A percentile compares a stretch with the other conserved stretches of the same genome.
These are phyloP conservation scores for Gallinago nigripennis DNA, from an alignment of 2,797 vertebrate species.

Conservation along the genomic window DNA sequence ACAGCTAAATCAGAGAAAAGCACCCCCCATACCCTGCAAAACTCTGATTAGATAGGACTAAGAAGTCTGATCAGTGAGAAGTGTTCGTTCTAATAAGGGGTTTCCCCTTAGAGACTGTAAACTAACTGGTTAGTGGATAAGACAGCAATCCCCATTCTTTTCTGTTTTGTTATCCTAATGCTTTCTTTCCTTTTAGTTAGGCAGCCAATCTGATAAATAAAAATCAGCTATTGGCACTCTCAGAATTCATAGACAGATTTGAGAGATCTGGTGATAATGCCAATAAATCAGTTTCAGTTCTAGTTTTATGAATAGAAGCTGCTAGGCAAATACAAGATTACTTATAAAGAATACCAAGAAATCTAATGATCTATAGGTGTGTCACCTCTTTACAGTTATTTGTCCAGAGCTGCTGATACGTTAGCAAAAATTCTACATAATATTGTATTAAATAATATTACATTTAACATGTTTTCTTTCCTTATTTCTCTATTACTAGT, in stretches of 20 bases:
- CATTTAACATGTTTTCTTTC: not conserved
- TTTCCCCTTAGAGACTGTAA: not conserved
- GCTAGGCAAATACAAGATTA: not conserved
- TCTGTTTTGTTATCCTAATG: not conserved
- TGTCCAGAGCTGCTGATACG: not conserved
- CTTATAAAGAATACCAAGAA: not conserved
- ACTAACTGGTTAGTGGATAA: not conserved
- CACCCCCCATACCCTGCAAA: not conserved
- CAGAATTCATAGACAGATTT: slow-evolving; percentile 27
- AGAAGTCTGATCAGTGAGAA: not conserved
- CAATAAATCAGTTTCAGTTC: slow-evolving; percentile 23
- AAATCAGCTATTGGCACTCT: not conserved
- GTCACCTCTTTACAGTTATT: not conserved
- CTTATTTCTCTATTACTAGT: not conserved
- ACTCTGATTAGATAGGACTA: not conserved
- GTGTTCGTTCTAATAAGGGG: not conserved
- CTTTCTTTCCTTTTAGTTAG: not conserved
- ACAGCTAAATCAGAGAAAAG: not conserved
- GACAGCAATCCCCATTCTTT: not conserved
- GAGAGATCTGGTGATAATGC: not conserved
- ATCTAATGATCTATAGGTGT: not conserved
- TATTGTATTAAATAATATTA: not conserved
- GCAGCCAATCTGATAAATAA: not conserved
- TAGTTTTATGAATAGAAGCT: slow-evolving; percentile 30
- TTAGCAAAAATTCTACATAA: not conserved